phyloP scores from a whole-genome alignment of 2,888 invertebrate species.

The Rhopalosiphum nymphaeae region DNA sequence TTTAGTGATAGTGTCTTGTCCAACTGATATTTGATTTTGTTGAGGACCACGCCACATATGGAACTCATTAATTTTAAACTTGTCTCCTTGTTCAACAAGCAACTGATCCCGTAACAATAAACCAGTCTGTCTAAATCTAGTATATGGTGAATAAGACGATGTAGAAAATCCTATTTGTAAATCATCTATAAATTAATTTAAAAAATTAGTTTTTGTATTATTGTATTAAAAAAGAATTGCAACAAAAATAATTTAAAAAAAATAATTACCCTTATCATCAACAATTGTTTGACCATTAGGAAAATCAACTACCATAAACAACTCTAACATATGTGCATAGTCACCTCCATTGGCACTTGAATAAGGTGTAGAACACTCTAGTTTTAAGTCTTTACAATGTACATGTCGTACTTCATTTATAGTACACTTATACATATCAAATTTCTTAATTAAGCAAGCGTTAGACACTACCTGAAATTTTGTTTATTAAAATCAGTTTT shows the following conservation, averaged over 20 bases:
- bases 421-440: constrained; percentile 43
- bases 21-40: background rate
- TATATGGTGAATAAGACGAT: constrained; percentile 5
- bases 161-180: constrained; percentile 41
- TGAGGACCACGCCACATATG: constrained; percentile 55
- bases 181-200: background rate
- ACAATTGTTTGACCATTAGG: constrained; percentile 10
- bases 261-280: background rate
- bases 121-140: constrained; percentile 48
- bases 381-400: constrained; percentile 13
- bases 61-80: constrained; percentile 38
- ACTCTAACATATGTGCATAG: constrained; percentile 50
- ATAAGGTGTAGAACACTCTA: background rate
- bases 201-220: background rate
- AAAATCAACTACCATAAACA: constrained; percentile 53
- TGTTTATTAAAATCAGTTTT: background rate
- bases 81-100: constrained; percentile 2
- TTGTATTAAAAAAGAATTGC: background rate
- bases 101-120: constrained; percentile 42
- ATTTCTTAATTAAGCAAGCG: constrained; percentile 18
- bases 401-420: constrained; percentile 24
- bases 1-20: background rate
- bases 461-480: constrained; percentile 45
- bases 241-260: background rate
- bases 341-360: background rate